phyloP scores from a whole-genome alignment of 2,888 invertebrate species.

The Aelia acuminata region DNA sequence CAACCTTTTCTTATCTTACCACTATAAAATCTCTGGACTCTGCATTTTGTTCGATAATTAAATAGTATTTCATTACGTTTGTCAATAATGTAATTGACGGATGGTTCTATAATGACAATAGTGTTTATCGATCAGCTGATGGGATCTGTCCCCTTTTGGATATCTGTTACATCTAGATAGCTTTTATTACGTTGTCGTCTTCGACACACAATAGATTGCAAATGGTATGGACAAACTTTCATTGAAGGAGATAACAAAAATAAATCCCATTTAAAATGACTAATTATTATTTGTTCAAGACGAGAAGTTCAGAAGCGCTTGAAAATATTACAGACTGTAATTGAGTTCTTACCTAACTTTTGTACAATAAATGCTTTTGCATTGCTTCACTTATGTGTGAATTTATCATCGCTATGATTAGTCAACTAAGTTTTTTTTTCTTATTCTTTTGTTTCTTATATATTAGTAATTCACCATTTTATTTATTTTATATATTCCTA shows the following conservation, averaged over 20 bases:
- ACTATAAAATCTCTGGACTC: not conserved
- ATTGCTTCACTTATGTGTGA: too few relatives aligned
- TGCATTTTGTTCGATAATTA: not conserved
- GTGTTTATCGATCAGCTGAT: constrained; percentile 9
- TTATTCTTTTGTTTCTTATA: too few relatives aligned
- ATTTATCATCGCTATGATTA: too few relatives aligned
- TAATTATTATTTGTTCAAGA: not conserved
- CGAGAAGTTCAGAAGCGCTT: not conserved
- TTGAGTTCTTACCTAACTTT: not conserved
- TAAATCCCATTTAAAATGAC: not conserved
- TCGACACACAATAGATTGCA: constrained; percentile 10
- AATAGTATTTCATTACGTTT: not conserved
- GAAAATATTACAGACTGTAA: not conserved
- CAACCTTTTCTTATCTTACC: not conserved
- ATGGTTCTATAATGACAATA: not conserved
- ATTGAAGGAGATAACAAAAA: not conserved
- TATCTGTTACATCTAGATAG: constrained; percentile 54
- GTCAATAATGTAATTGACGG: not conserved
- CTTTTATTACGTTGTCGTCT: constrained; percentile 54
- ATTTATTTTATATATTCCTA: too few relatives aligned
- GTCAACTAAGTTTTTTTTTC: too few relatives aligned
- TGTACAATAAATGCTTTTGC: too few relatives aligned
- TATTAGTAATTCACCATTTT: too few relatives aligned
- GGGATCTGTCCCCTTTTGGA: constrained; percentile 2
- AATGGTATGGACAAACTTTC: not conserved